These are phyloP conservation scores for Idaea aversata DNA, from an alignment of 2,888 invertebrate species.

Conservation along the genomic window DNA sequence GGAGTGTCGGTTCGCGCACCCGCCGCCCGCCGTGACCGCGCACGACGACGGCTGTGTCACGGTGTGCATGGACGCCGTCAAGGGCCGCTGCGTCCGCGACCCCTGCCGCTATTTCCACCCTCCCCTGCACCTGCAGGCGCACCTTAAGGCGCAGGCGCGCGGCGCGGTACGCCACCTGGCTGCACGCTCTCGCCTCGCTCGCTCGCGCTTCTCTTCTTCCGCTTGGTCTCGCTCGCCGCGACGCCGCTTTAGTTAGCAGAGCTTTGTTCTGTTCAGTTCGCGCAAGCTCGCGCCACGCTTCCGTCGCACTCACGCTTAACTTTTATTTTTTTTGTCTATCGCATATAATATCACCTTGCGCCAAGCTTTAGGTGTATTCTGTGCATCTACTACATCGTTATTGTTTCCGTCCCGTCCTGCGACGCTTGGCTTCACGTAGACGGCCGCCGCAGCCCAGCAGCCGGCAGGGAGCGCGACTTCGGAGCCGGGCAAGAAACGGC, in stretches of 20 bases:
- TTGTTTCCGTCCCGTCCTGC: conserved; percentile 81
- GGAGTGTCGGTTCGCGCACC: conserved; percentile 99
- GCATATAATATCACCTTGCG: conserved; percentile 76
- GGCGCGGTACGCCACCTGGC: conserved; percentile 90
- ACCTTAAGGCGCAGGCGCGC: conserved; percentile 99
- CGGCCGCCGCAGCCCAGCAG: conserved; percentile 81
- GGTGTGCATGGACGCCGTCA: conserved; percentile 99
- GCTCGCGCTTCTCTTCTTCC: conserved; percentile 76
- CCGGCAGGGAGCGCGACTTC: conserved; percentile 82
- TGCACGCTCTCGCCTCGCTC: conserved; percentile 80
- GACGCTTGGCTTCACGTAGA: conserved; percentile 81
- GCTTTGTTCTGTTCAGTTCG: conserved; percentile 75
- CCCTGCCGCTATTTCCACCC: conserved; percentile 99
- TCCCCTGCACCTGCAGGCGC: conserved; percentile 99
- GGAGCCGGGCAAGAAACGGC: conserved; percentile 97
- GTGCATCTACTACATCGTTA: conserved; percentile 81
- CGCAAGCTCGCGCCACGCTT: conserved; percentile 75
- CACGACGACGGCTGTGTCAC: conserved; percentile 99
- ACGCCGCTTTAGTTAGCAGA: conserved; percentile 77
- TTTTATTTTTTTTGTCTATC: conserved; percentile 76
- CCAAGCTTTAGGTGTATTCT: conserved; percentile 80
- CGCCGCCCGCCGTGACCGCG: conserved; percentile 97
- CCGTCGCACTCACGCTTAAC: conserved; percentile 80
- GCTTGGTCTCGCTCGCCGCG: conserved; percentile 76
- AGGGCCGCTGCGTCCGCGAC: conserved; percentile 99